Conservation (phyloP, 2,113 vertebrate species). For the Paradisaea rubra region DNA sequence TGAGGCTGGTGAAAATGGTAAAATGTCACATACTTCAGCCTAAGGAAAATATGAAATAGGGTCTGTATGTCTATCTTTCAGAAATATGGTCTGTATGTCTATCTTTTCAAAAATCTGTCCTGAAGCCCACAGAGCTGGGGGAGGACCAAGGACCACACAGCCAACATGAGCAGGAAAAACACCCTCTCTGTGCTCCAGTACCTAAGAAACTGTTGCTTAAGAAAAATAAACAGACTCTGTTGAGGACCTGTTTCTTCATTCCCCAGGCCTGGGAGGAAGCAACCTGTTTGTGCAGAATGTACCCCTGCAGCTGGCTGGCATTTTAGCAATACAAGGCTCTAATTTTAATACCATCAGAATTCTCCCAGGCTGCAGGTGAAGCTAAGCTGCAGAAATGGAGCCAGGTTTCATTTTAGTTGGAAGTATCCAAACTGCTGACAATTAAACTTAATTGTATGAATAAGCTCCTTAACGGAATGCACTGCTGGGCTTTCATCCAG, state of each 20-base stretch:
- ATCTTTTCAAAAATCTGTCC: background rate
- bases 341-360: background rate
- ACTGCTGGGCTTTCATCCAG: slow-evolving; percentile 31
- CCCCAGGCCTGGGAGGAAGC: background rate
- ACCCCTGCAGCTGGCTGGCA: background rate
- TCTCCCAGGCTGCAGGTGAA: slow-evolving; percentile 11
- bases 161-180: accelerated
- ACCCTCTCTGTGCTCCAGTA: background rate
- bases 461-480: slow-evolving; percentile 51
- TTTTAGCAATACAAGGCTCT: background rate
- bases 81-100: background rate
- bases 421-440: slow-evolving; percentile 48
- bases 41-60: background rate
- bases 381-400: background rate
- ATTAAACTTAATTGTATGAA: slow-evolving; percentile 44
- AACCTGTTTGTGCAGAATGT: background rate
- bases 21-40: background rate
- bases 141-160: background rate
- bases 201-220: background rate
- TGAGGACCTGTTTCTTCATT: background rate
- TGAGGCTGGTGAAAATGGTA: background rate
- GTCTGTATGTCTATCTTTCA: background rate
- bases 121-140: background rate
- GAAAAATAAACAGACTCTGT: background rate
- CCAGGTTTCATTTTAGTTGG: background rate